phyloP scores from a whole-genome alignment of 2,797 vertebrate genomes.

The Rhincodon typus region DNA sequence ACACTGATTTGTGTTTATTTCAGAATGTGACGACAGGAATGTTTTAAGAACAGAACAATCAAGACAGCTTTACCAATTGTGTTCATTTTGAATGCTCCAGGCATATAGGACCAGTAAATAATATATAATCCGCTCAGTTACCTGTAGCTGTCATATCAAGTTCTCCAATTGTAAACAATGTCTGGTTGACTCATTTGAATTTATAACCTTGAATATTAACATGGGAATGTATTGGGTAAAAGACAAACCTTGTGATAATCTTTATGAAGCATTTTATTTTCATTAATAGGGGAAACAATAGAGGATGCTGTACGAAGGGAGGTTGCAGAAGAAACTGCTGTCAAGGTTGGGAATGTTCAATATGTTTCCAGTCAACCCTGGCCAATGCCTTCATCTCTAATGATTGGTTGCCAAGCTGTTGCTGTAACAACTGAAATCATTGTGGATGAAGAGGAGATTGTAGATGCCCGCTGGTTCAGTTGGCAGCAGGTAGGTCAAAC shows the following conservation, averaged over 20 bases:
- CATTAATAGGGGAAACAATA: conserved; percentile 75
- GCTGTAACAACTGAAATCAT: conserved; percentile 80
- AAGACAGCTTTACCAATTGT: neutral
- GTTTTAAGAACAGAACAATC: neutral
- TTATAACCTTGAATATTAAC: neutral
- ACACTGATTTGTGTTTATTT: neutral
- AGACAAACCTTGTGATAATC: neutral
- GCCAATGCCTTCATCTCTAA: conserved; percentile 91
- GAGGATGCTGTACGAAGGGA: conserved; percentile 87
- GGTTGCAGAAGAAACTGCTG: conserved; percentile 81
- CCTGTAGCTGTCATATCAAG: neutral
- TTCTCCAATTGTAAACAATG: neutral
- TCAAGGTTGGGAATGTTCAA: conserved; percentile 74
- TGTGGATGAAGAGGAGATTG: conserved; percentile 84
- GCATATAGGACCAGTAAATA: neutral
- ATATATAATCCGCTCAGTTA: neutral
- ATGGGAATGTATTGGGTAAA: neutral
- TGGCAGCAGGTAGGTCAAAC: conserved; percentile 76
- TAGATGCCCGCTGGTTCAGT: conserved; percentile 87
- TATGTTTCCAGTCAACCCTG: conserved; percentile 86
- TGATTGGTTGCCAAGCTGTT: conserved; percentile 84
- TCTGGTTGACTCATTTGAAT: neutral
- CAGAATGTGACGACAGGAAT: neutral
- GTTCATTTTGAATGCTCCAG: neutral
- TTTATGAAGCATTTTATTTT: neutral